Base-by-base conservation (phyloP, 2,113 vertebrate species). In the Aegithalos caudatus region DNA sequence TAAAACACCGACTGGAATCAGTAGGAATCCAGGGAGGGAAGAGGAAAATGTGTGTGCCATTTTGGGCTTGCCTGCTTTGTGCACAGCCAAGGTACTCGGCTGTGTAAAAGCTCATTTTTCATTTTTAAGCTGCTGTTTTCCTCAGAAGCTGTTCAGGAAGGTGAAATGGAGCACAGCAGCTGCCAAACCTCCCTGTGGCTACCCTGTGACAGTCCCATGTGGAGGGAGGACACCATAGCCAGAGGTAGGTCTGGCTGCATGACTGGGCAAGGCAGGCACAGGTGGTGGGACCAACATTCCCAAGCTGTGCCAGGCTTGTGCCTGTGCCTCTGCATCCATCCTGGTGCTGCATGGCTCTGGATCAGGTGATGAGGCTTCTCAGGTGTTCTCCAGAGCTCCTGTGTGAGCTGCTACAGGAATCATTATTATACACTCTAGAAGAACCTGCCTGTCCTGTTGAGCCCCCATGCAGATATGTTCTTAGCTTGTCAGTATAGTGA, bases 201-300 rank as follows among this genome's bases (percentile, higher is more conserved):
- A 7, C 24, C 35, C 57, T 61, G 62, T 45, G 74, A 13, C 50
- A 35, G 53, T 54, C 38, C 33, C 16, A 15, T 1, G 11, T 17
- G 19, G 72, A 56, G 62, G 50, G 70, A 56, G 37, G 53, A 44
- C 17, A 12, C 33, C 0, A 1, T 6, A 20, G 17, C 16, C 1
- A 10, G 44, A 50, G 25, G 14, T 31, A 3, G 1, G 2, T 22
- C 48, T 81, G 77, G 56, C 56, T 61, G 60, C 14, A 3, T 8
- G 53, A 2, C 57, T 21, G 72, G 45, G 24, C 29, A 27, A 35
- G 33, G 19, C 3, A 3, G 40, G 44, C 18, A 33, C 10, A 1
- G 0, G 0, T 51, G 35, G 40, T 37, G 42, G 20, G 29, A 37
- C n/a, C 24, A 10, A 48, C 4, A 2, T 45, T 72, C 40, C 50